These are phyloP conservation scores for Dexiosoma caninum DNA, from an alignment of 2,888 invertebrate genomes.

Conservation along the genomic window DNA sequence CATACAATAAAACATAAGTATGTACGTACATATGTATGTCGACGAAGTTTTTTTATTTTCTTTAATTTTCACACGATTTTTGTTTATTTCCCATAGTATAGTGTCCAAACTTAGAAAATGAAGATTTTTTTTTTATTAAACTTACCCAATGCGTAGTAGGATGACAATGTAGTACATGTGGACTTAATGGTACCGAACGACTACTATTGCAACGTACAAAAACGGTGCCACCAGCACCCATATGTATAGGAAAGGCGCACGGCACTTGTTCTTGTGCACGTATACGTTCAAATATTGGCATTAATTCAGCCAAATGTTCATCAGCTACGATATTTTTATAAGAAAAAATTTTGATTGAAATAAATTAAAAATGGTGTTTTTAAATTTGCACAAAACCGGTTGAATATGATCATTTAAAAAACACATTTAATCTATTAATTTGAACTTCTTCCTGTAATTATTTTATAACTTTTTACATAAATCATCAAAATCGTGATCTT, in stretches of 20 bases:
- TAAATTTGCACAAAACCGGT: conserved; percentile 49
- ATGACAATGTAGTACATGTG: conserved; percentile 82
- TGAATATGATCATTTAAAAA: conserved; percentile 62
- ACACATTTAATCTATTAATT: conserved; percentile 40
- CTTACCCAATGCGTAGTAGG: conserved; percentile 83
- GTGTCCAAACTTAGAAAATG: neutral
- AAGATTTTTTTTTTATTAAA: conserved; percentile 56
- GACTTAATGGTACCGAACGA: conserved; percentile 82
- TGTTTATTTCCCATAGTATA: neutral
- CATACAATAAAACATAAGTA: neutral
- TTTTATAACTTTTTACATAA: neutral
- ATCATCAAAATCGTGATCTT: conserved; percentile 19
- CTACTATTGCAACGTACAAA: conserved; percentile 82
- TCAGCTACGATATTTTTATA: conserved; percentile 81
- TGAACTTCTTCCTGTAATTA: neutral
- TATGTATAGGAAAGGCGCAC: conserved; percentile 93
- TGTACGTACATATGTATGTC: no score
- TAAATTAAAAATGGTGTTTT: conserved; percentile 29
- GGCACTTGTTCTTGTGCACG: conserved; percentile 94
- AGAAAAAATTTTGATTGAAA: conserved; percentile 37
- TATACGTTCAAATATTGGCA: conserved; percentile 96
- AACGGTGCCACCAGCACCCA: conserved; percentile 84
- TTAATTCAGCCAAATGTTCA: conserved; percentile 96
- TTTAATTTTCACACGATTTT: neutral
- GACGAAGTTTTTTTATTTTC: neutral